Percentiles rank a stretch among this genome's conserved stretches.
phyloP scores from a whole-genome alignment of 2,113 vertebrate genomes.

The Pterocles burchelli region DNA sequence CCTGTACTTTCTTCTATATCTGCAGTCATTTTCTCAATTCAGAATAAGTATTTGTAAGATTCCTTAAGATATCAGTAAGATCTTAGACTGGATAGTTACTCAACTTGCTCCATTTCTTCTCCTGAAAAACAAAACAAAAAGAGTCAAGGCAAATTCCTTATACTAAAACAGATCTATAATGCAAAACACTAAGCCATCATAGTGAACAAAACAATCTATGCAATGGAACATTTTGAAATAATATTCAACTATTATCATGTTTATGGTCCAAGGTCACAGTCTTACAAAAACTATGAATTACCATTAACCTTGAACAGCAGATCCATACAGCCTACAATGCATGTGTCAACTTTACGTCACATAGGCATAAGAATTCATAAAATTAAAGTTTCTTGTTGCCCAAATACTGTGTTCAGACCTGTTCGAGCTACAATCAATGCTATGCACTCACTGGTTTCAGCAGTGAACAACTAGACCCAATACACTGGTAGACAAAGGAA shows the following conservation, averaged over 20 bases:
- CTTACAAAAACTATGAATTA: not conserved
- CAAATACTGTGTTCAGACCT: conserved; percentile 3
- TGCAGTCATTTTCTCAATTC: conserved; percentile 84
- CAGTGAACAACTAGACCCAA: not conserved
- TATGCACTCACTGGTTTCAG: conserved; percentile 7
- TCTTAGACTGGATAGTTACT: conserved; percentile 78
- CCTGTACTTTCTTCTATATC: conserved; percentile 74
- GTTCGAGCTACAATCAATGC: not conserved
- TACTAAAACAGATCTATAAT: not conserved
- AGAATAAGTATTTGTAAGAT: conserved; percentile 71
- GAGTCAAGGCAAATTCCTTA: conserved; percentile 38
- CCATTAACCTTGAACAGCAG: not conserved
- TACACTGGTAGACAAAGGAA: conserved; percentile 43
- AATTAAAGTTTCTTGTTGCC: not conserved
- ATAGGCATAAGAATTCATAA: not conserved
- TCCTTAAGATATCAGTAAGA: conserved; percentile 80
- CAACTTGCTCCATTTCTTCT: conserved; percentile 83
- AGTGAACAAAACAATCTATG: not conserved
- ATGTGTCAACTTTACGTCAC: not conserved
- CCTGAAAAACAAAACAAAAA: conserved; percentile 76
- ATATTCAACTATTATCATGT: conserved; percentile 11
- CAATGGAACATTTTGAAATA: conserved; percentile 16
- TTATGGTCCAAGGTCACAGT: not conserved
- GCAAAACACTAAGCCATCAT: conserved; percentile 24
- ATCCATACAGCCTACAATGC: not conserved